Percentiles rank a stretch among this genome's conserved stretches.
phyloP scores from a whole-genome alignment of 64 coral and sea anemone species.

The Stichodactyla mertensii region DNA sequence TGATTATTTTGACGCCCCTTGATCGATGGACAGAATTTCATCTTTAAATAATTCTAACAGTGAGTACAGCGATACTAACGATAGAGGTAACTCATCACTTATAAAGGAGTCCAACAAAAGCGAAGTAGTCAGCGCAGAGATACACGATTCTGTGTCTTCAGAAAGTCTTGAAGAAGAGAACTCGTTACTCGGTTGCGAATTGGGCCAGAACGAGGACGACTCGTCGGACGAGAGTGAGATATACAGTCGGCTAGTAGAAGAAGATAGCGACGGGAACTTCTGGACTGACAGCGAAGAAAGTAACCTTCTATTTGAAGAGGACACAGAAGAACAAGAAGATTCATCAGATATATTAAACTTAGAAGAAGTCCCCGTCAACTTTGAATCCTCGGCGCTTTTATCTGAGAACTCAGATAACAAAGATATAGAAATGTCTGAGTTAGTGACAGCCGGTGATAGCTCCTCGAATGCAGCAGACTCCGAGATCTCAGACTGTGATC shows the following conservation, averaged over 20 bases:
- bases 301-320: neutral
- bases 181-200: neutral
- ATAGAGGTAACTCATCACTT: neutral
- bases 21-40: neutral
- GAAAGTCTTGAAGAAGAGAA: neutral
- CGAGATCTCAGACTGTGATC: neutral
- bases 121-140: neutral
- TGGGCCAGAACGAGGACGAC: neutral
- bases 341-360: neutral
- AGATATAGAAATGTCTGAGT: neutral
- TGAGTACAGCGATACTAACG: neutral
- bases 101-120: neutral
- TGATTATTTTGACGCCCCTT: neutral
- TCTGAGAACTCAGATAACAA: neutral
- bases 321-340: neutral
- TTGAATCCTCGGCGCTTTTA: neutral
- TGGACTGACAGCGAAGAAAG: neutral
- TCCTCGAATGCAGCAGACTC: neutral
- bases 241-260: neutral
- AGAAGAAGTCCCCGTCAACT: neutral
- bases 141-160: neutral
- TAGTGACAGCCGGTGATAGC: neutral
- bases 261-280: neutral
- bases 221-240: neutral
- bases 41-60: neutral